Conservation (phyloP, 2,888 invertebrate species). For the Ophion obscuratus region DNA sequence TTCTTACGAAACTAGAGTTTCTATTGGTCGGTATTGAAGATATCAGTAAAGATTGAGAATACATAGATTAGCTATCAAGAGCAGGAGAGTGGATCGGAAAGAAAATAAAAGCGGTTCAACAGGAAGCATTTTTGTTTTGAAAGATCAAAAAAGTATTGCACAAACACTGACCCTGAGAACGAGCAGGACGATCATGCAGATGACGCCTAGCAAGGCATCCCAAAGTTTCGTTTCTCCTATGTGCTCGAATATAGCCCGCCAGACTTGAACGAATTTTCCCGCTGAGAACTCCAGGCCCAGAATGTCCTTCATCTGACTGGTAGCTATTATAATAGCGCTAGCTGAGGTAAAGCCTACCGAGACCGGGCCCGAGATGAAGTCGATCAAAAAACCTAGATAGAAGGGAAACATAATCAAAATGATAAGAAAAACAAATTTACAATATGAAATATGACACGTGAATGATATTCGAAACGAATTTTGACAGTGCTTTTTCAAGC, state of each 20-base stretch:
- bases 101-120: neutral
- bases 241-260: constrained; percentile 89
- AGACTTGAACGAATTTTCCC: constrained; percentile 89
- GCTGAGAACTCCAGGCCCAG: constrained; percentile 89
- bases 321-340: constrained; percentile 92
- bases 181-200: constrained; percentile 89
- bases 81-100: neutral
- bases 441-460: neutral
- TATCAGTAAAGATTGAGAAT: too few species aligned
- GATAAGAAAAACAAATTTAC: neutral
- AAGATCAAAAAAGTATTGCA: neutral
- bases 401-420: neutral
- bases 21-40: too few species aligned
- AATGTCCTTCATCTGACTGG: constrained; percentile 91
- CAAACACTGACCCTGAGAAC: constrained; percentile 87
- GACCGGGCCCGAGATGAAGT: constrained; percentile 94
- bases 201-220: constrained; percentile 89
- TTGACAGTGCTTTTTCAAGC: neutral
- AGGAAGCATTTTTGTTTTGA: neutral
- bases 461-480: neutral
- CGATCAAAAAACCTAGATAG: constrained; percentile 90
- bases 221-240: constrained; percentile 89
- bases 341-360: constrained; percentile 93
- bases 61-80: too few species aligned
- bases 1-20: too few species aligned